phyloP scores from a whole-genome alignment of 2,888 invertebrate genomes.

The Xestia rhomboidea region DNA sequence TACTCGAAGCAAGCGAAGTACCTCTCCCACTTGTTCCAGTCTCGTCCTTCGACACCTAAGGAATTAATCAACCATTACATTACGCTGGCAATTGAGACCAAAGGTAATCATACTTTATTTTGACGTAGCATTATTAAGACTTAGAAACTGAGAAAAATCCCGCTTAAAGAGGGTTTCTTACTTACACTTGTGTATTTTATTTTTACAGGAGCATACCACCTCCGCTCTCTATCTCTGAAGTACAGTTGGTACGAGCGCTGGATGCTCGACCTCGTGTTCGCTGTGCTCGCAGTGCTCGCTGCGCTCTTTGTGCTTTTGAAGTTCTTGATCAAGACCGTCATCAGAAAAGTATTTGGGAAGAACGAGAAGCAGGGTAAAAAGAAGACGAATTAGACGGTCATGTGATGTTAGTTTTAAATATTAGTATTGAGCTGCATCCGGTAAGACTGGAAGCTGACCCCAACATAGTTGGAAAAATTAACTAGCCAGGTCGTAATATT shows the following conservation, averaged over 20 bases:
- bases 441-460: neutral
- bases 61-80: slow-evolving; percentile 77
- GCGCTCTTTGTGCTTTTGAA: slow-evolving; percentile 11
- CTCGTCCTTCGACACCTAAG: slow-evolving; percentile 71
- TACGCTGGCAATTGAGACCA: slow-evolving; percentile 78
- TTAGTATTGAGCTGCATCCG: neutral
- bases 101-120: slow-evolving; percentile 70
- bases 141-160: neutral
- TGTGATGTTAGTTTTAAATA: neutral
- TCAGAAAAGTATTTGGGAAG: slow-evolving; percentile 38
- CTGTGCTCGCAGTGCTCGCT: slow-evolving; percentile 10
- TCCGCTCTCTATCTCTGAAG: slow-evolving; percentile 55
- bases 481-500: neutral
- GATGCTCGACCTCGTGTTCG: slow-evolving; percentile 56
- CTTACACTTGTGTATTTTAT: neutral
- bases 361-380: slow-evolving; percentile 28
- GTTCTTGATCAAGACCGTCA: slow-evolving; percentile 13
- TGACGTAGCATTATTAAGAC: neutral
- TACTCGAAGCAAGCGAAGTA: slow-evolving; percentile 77
- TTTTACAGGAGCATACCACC: slow-evolving; percentile 58
- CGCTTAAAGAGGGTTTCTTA: neutral
- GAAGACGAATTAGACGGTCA: slow-evolving; percentile 23
- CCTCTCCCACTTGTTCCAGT: slow-evolving; percentile 76
- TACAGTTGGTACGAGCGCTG: slow-evolving; percentile 63
- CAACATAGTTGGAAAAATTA: neutral